These are phyloP conservation scores for Whitmania pigra DNA, from an alignment of 1,140 invertebrate genomes.

Conservation along the genomic window DNA sequence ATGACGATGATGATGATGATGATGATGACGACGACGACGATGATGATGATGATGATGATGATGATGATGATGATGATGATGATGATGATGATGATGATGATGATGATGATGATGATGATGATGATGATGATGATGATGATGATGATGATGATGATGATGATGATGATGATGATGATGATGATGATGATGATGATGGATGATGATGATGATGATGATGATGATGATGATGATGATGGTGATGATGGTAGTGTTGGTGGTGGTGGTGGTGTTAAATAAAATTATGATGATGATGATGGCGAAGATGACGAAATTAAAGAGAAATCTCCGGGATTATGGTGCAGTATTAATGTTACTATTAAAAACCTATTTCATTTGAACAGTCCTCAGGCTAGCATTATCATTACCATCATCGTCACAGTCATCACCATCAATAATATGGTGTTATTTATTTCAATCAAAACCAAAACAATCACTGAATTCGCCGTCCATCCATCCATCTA, in stretches of 20 bases:
- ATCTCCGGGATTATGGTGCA: no score
- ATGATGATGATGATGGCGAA: not conserved
- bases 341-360: no score
- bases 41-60: conserved; percentile 6
- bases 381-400: not conserved
- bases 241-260: not conserved
- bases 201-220: conserved; percentile 3
- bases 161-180: conserved; percentile 7
- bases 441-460: no score
- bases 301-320: no score
- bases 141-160: conserved; percentile 13
- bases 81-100: not conserved
- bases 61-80: conserved; percentile 3
- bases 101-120: not conserved
- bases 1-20: not conserved
- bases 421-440: no score
- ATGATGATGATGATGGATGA: not conserved
- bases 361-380: no score
- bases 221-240: conserved; percentile 1
- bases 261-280: no score
- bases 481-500: no score
- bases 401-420: not conserved
- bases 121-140: not conserved
- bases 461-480: no score
- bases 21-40: not conserved